These are phyloP conservation scores for Maniola hyperantus DNA, from an alignment of 2,888 invertebrate genomes.

Conservation along the genomic window DNA sequence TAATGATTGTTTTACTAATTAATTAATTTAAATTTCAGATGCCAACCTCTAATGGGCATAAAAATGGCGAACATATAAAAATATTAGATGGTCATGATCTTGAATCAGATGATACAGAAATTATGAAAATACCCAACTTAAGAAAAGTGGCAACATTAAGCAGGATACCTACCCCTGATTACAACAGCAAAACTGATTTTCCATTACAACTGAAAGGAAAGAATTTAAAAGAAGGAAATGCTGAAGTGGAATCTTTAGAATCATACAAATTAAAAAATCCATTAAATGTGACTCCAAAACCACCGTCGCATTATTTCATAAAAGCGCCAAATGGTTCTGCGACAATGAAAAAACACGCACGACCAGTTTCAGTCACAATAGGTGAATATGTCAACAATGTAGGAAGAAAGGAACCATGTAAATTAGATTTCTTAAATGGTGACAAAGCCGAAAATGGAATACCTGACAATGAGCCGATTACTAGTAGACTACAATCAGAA, in stretches of 20 bases:
- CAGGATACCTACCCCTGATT: constrained; percentile 73
- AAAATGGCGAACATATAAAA: constrained; percentile 59
- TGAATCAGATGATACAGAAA: constrained; percentile 50
- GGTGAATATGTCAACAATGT: constrained; percentile 85
- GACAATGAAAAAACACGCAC: constrained; percentile 81
- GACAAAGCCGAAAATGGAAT: constrained; percentile 67
- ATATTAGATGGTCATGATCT: constrained; percentile 43
- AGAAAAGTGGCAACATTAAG: constrained; percentile 64
- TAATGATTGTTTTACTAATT: neutral
- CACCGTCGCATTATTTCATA: constrained; percentile 87
- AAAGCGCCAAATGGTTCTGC: constrained; percentile 80
- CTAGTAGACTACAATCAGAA: constrained; percentile 88
- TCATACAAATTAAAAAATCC: constrained; percentile 88
- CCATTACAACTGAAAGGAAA: constrained; percentile 52
- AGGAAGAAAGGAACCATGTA: constrained; percentile 85
- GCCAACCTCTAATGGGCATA: constrained; percentile 64
- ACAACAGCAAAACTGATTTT: constrained; percentile 56
- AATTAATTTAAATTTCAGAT: constrained; percentile 58
- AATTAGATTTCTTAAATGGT: constrained; percentile 85
- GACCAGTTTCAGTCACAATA: constrained; percentile 87
- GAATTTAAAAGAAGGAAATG: constrained; percentile 78
- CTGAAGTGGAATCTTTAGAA: constrained; percentile 89
- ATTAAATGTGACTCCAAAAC: constrained; percentile 83
- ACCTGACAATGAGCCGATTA: constrained; percentile 79
- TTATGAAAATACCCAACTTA: constrained; percentile 53